Evolutionary conservation across 2,113 vertebrate genomes (phyloP), one percentile per base, ranked within the genome.

Genomic region (Carassius auratus): DNA sequence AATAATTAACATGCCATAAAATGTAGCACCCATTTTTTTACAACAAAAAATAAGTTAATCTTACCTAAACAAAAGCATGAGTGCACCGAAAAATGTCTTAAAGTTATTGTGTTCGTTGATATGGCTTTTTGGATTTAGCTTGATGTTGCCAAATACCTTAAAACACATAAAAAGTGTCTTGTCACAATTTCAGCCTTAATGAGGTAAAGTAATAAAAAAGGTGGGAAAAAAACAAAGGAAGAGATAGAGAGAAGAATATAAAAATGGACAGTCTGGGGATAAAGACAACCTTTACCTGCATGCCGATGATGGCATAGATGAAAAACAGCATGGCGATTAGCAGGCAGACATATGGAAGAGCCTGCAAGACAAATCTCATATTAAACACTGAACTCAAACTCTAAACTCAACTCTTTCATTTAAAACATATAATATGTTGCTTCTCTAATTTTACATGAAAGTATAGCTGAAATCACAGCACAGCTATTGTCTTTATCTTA

Each of bases 271-370:
- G 33, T 42, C 77, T 79, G 21, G 36, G 9, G 33, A 61, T 15
- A 84, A 74, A 84, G 21, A 75, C 52, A 76, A n/a, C 7, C 21
- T 94, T 94, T 90, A 99, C 98, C 98, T 99, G 98, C 98, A 99
- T 99, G 85, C 98, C 98, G 62, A 99, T 99, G 89, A 99, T 99
- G 23, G 98, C 98, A 0, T 99, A 99, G 92, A 99, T 99, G 94
- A 99, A 99, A 94, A 99, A 99, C 42, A 99, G 96, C 98, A 99
- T 99, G 82, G 98, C 98, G 3, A 99, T 99, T 93, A 99, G 94
- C 78, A 99, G 95, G 92, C 98, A 99, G 87, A 99, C 98, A 0
- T 99, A 99, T 48, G 98, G 98, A 57, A 99, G 94, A 5, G 98
- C 98, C 95, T 97, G 90, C n/a, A 78, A 92, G 55, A 86, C 68